Base-by-base conservation (phyloP, 2,113 vertebrate species). In the Pontoporia blainvillei region DNA sequence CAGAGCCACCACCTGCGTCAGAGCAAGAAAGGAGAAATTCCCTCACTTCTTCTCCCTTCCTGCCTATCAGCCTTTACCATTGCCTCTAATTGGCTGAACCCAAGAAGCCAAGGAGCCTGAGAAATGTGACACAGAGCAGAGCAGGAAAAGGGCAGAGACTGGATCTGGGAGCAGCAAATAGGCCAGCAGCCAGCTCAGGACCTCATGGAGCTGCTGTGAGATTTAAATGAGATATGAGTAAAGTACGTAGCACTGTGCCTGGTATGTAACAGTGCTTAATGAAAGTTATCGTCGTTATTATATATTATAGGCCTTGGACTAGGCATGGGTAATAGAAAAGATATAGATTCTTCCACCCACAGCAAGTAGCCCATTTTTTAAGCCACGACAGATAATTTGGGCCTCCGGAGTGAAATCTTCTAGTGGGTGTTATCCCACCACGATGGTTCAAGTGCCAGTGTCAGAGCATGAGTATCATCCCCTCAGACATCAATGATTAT, bases 1-100 rank as follows among this genome's bases (percentile, higher is more conserved):
- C 3, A 12, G 10, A 54, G 46, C 29, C n/a, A 41, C 39, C 34
- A 34, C n/a, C 20, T 1, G 1, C 2, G 0, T 84, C 25, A n/a
- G 29, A 7, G 10, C 67, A 39, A 46, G 36, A 52, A 67, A 61
- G 49, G 23, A 81, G 52, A 46, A 36, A 57, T 21, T 54, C 2
- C 8, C 36, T 31, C 10, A 4, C 39, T 57, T 73, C 39, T 57
- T 73, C 29, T 20, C 17, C 21, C 6, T 27, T 81, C 79, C 41
- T 49, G 25, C 39, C 52, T 76, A 34, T 27, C 36, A 31, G 49
- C 71, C 54, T 79, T 72, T n/a, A 46, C 59, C 39, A 14, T 21
- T 15, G 8, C 52, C 73, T 73, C 54, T 64, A 49, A 61, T 18
- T 96, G 76, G 52, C 90, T 81, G 39, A 72, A 73, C 29, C 44